Conservation (phyloP, 2,888 invertebrate species). For the Ethmia dodecea region DNA sequence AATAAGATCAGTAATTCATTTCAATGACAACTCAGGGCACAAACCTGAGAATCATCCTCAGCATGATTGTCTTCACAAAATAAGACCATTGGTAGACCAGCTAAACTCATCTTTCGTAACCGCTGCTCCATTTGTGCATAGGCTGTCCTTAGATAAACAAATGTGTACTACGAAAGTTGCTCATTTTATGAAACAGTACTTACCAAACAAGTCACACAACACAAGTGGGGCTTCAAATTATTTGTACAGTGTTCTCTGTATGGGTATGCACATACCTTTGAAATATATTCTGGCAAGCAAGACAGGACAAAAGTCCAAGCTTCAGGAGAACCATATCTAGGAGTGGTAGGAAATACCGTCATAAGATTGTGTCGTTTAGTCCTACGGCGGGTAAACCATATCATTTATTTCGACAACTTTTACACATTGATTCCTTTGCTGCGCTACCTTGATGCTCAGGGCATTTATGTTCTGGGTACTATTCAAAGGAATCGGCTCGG, state of each 20-base stretch:
- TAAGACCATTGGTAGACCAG: too few species aligned
- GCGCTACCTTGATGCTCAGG: background rate
- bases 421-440: slow-evolving; percentile 1
- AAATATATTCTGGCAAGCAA: slow-evolving; percentile 17
- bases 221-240: slow-evolving; percentile 25
- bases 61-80: too few species aligned
- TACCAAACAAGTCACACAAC: slow-evolving; percentile 23
- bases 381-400: slow-evolving; percentile 27
- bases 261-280: slow-evolving; percentile 14
- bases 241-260: slow-evolving; percentile 15
- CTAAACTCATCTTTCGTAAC: too few species aligned
- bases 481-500: slow-evolving; percentile 17
- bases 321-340: too few species aligned
- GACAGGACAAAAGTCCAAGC: too few species aligned
- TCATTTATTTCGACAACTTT: slow-evolving; percentile 5
- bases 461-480: slow-evolving; percentile 13
- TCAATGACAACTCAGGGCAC: too few species aligned
- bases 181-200: slow-evolving; percentile 22
- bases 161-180: slow-evolving; percentile 18
- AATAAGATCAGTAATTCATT: too few species aligned
- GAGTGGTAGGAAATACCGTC: slow-evolving; percentile 25
- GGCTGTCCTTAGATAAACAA: slow-evolving; percentile 22
- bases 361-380: slow-evolving; percentile 26
- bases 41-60: too few species aligned
- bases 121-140: slow-evolving; percentile 16